Conservation (phyloP, 2,113 vertebrate genomes). For the Orthochromis malagaraziensis region DNA sequence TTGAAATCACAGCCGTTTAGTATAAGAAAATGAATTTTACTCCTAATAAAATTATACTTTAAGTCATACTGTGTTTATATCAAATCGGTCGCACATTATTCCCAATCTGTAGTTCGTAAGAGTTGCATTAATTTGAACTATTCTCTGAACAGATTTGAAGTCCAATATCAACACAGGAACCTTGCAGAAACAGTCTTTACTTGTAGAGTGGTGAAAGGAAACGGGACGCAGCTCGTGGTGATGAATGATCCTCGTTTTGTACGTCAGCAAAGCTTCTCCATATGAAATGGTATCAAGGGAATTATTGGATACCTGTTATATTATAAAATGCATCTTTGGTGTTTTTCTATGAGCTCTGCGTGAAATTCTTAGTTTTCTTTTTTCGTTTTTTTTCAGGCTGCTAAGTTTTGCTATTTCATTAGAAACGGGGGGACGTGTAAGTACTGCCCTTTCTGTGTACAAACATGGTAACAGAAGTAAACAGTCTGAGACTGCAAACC, state of each 20-base stretch:
- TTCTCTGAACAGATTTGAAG: background rate
- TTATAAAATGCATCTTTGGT: background rate
- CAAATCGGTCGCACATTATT: background rate
- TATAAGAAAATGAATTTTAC: background rate
- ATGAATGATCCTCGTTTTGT: background rate
- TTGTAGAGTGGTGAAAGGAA: background rate
- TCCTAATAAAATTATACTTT: background rate
- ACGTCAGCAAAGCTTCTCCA: background rate
- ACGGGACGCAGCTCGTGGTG: background rate
- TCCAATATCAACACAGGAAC: background rate
- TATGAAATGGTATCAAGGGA: no score
- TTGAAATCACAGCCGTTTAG: background rate
- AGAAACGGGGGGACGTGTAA: background rate
- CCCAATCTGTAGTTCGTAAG: accelerated
- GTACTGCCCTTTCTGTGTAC: background rate
- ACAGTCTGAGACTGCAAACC: background rate
- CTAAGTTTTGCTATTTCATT: accelerated
- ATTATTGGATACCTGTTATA: background rate
- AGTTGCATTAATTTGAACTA: background rate
- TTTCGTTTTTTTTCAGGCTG: background rate
- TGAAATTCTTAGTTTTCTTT: background rate
- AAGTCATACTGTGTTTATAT: background rate
- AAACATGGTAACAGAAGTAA: background rate
- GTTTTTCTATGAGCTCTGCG: background rate
- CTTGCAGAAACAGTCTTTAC: background rate